Evolutionary conservation across 2,888 invertebrate genomes (phyloP).

Genomic region (Hypomecis atomaria): DNA sequence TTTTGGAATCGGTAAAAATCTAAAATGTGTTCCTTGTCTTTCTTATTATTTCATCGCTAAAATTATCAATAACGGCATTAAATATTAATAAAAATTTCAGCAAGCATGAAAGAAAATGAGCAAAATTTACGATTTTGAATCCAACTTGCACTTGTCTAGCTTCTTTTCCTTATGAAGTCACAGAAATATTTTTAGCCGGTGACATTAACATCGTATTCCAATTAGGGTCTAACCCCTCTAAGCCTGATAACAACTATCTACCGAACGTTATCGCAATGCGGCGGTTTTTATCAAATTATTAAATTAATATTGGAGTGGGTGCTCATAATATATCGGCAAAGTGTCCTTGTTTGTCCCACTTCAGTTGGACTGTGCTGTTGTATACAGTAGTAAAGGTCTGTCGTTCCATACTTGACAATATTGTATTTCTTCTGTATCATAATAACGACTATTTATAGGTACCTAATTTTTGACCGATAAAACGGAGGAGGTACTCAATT

Average conservation of each 20-base stretch:
- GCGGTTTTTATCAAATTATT: conserved; percentile 62
- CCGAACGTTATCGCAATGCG: conserved; percentile 44
- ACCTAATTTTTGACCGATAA: no score
- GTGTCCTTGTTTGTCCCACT: conserved; percentile 42
- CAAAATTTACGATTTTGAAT: not conserved
- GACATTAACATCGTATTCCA: conserved; percentile 20
- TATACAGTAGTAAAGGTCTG: conserved; percentile 25
- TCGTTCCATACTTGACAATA: not conserved
- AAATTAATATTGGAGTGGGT: conserved; percentile 60
- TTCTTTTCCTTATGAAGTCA: not conserved
- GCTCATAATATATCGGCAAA: conserved; percentile 44
- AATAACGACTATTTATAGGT: no score
- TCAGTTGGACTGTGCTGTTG: conserved; percentile 6
- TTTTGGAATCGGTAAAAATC: no score
- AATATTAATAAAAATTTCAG: no score
- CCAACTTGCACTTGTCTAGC: not conserved
- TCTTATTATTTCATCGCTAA: no score
- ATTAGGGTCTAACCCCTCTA: conserved; percentile 34
- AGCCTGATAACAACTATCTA: conserved; percentile 45
- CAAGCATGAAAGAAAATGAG: no score
- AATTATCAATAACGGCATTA: no score
- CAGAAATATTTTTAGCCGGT: not conserved
- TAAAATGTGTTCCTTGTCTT: no score
- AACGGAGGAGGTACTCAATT: no score
- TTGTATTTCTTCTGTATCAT: not conserved